A percentile compares a stretch with the other conserved stretches of the same genome.
phyloP scores from a whole-genome alignment of 2,797 vertebrate species.

The Eulemur albifrons region DNA sequence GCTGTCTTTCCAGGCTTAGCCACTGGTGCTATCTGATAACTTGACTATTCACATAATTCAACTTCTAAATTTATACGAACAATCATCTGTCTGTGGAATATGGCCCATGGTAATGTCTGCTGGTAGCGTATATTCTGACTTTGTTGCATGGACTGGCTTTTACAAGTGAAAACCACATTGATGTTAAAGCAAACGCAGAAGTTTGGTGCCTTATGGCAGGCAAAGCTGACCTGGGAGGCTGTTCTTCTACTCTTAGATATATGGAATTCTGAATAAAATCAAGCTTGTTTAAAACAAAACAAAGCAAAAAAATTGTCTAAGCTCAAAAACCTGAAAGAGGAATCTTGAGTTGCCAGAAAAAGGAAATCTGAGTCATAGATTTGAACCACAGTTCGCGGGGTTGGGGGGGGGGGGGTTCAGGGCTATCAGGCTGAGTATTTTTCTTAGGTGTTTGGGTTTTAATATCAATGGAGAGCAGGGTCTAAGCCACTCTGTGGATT shows the following conservation, averaged over 20 bases:
- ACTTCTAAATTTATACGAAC: neutral
- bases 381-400: neutral
- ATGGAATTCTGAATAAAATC: neutral
- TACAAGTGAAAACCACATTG: neutral
- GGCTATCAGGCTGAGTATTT: neutral
- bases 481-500: neutral
- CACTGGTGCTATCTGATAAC: neutral
- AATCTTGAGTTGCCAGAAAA: neutral
- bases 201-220: neutral
- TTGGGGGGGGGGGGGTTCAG: neutral
- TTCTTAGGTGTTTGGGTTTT: neutral
- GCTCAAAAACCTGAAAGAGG: neutral
- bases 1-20: neutral
- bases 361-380: neutral
- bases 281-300: neutral
- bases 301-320: neutral
- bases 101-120: neutral
- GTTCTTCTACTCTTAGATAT: neutral
- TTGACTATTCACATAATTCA: neutral
- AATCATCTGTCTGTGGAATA: neutral
- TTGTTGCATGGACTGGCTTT: neutral
- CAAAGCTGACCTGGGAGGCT: neutral
- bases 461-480: neutral
- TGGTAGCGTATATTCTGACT: neutral
- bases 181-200: neutral